Evolutionary conservation across 1,140 invertebrate species (phyloP), one percentile per base, ranked within the genome.

Genomic region (Aphelinus certus): DNA sequence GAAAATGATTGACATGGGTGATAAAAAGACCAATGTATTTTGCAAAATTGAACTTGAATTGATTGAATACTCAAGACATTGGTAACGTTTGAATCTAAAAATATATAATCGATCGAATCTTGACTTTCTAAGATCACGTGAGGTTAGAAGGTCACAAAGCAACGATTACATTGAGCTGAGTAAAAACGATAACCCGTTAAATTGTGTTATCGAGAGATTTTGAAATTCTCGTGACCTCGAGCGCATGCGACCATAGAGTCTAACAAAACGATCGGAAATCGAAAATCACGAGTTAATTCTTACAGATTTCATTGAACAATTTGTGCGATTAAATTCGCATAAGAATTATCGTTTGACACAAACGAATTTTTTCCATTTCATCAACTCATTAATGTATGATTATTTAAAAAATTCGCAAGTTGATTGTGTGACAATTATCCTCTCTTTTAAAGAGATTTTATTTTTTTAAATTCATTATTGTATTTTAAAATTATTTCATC

Each of bases 101-200:
- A 58, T 47, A 42, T 66, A 42, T 49, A 69, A 64, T 26, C 4
- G 47, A 45, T 42, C 51, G 10, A 65, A 75, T 73, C 46, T 73
- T 60, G 60, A 72, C 9, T 10, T 73, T 76, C 66, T 63, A 66
- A 62, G 55, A 80, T 83, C 80, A 84, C 79, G 77, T 81, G 79
- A 84, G 81, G 83, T 84, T 74, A 84, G 79, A 69, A 66, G 67
- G 71, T 76, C 65, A 75, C 47, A 65, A 70, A 45, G 7, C 26
- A 75, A 56, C 9, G 61, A 70, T 75, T 70, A 64, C 6, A 53
- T 70, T 70, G 56, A 42, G 78, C 51, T 26, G 62, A n/a, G 5
- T 43, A 72, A 71, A 42, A 5, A 42, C 63, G 80, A 80, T 80
- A 82, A 82, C 62, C 72, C 71, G 45, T 76, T 56, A 78, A 77